Percentiles rank a stretch among this genome's conserved stretches.
These are phyloP conservation scores for Ictalurus furcatus DNA, from an alignment of 2,113 vertebrate genomes.

Conservation along the genomic window DNA sequence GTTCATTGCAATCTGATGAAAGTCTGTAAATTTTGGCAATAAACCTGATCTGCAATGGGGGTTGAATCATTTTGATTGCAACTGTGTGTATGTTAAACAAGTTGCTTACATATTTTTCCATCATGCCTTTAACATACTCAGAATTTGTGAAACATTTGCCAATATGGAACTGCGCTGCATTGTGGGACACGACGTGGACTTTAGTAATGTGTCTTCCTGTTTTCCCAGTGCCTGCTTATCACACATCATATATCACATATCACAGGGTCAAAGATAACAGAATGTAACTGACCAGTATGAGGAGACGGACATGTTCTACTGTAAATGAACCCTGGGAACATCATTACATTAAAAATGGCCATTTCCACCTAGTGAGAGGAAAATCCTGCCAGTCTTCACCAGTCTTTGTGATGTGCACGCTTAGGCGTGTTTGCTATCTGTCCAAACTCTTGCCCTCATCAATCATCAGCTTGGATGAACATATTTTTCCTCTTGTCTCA, in stretches of 20 bases:
- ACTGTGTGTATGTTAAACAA: too few species aligned
- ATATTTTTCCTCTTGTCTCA: background rate
- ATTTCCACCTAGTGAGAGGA: background rate
- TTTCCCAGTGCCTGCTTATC: slow-evolving; percentile 51
- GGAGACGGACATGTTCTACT: background rate
- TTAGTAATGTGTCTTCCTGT: slow-evolving; percentile 64
- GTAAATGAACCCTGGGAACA: background rate
- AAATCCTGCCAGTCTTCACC: background rate
- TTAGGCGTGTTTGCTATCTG: slow-evolving; percentile 10
- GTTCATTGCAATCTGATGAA: too few species aligned
- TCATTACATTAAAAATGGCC: background rate
- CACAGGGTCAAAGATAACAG: slow-evolving; percentile 47
- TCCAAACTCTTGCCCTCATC: slow-evolving; percentile 22
- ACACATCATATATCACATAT: background rate
- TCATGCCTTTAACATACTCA: slow-evolving; percentile 21
- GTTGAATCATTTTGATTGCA: too few species aligned
- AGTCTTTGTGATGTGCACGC: background rate
- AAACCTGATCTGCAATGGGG: too few species aligned
- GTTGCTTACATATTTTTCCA: background rate
- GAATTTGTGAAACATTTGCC: slow-evolving; percentile 25
- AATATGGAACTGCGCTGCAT: slow-evolving; percentile 64
- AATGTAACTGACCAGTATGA: background rate
- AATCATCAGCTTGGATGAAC: background rate
- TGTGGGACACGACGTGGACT: slow-evolving; percentile 63
- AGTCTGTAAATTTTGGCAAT: too few species aligned